Base-by-base conservation (phyloP, 1,140 invertebrate species). In the Globodera rostochiensis region DNA sequence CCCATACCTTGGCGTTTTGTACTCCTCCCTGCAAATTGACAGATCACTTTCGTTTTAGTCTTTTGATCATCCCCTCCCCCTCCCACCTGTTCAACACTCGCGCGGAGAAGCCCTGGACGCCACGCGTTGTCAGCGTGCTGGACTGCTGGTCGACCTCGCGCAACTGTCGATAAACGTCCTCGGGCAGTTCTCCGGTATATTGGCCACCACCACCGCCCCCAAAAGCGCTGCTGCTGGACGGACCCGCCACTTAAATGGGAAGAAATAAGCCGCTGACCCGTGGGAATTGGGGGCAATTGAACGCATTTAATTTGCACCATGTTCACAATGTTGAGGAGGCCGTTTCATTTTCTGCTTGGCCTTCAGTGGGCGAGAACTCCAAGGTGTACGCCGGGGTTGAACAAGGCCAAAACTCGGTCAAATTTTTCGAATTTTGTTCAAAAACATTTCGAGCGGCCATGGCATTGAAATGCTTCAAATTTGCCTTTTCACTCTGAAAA, bases 101-200 rank as follows among this genome's bases (percentile, higher is more conserved):
- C 4, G 84, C 84, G 13, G 82, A 85, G 76, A 85, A 85, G 25
- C 85, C 86, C 25, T 13, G 73, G 13, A 77, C 66, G 46, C 85
- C 84, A 73, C 79, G 49, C 25, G 80, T 21, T 3, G 84, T 86
- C 66, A 84, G 66, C 13, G 84, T 84, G 46, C 83, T 82, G 53
- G 53, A 46, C 70, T 85, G 85, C 46, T 87, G 84, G 49, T 85
- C 84, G 19, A 87, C 84, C 64, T 86, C 64, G 45, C 74, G 81
- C 50, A 84, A 60, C 53, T 74, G 80, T 25, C 70, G 84, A 74
- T 73, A 84, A 25, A 83, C 73, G 25, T 71, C 69, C 36, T 85
- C 79, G 25, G 80, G 84, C 64, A 84, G 69, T 53, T 82, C 57
- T 15, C 57, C 57, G 13, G 57, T 0, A 13, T 53, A 53, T 13